Evolutionary conservation across 2,113 vertebrate species (phyloP), one percentile per base, ranked within the genome.

Genomic region (Mobula birostris): DNA sequence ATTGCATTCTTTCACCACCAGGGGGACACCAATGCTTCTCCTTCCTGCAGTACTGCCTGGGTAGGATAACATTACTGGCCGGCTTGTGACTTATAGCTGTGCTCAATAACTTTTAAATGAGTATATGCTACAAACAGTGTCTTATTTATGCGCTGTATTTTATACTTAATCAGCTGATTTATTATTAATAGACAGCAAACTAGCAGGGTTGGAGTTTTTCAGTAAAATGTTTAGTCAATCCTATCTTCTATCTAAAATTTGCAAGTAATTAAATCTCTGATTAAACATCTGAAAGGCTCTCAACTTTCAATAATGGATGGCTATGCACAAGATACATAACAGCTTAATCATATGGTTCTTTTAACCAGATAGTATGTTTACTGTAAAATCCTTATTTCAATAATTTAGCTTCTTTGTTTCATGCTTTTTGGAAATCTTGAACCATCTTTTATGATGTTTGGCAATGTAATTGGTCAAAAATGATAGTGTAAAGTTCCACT

Each of bases 21-120:
- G 91, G 91, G 91, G 91, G 91, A 93, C 91, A 93, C 91, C 85
- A 90, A 90, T 48, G 70, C 70, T 93, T 93, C 91, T 72, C 70
- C 91, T 93, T 93, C 70, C 91, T 93, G 91, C 91, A 93, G 91
- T 93, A 56, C 91, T 93, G 48, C 91, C 91, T 93, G 91, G 91
- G 91, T 93, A 93, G 91, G 91, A 93, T 93, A 93, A 93, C 91
- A 72, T 93, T 70, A 93, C 91, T 93, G 91, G 91, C 91, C 68
- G 40, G 66, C 90, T 93, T 93, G 21, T 93, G 90, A 40, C 36
- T 70, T 74, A 93, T 93, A 93, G 68, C 90, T 93, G 90, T 93
- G 90, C 90, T 93, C 90, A 74, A 74, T 93, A 93, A 93, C 24
- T 93, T 74, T 56, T 74, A 91, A 93, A 72, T 74, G 70, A 93